These are phyloP conservation scores for Meda fulgida DNA, from an alignment of 2,797 vertebrate species.

Conservation along the genomic window DNA sequence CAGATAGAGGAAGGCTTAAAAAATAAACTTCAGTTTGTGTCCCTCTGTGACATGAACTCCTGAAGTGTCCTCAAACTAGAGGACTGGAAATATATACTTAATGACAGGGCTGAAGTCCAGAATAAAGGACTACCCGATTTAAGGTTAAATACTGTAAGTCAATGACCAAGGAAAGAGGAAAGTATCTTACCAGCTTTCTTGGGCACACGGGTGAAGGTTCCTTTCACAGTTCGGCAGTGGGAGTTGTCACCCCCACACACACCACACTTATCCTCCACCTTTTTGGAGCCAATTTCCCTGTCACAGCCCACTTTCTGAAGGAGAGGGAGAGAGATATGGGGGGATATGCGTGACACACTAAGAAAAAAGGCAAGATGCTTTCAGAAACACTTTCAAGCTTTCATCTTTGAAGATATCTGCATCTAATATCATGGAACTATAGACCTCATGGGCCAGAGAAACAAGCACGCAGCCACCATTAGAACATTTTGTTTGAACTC, in stretches of 20 bases:
- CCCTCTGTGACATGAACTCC: background rate
- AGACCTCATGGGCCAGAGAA: background rate
- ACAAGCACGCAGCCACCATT: background rate
- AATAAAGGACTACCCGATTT: background rate
- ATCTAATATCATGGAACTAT: background rate
- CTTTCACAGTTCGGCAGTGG: slow-evolving; percentile 94
- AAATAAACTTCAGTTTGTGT: background rate
- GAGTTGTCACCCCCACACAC: slow-evolving; percentile 96
- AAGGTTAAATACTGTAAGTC: background rate
- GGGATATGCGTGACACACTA: background rate
- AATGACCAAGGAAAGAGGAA: background rate
- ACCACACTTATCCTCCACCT: slow-evolving; percentile 94
- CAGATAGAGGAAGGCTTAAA: background rate
- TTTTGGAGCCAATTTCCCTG: slow-evolving; percentile 93
- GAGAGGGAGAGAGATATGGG: background rate
- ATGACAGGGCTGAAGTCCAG: background rate
- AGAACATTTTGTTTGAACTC: background rate
- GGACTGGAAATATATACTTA: slow-evolving; percentile 7
- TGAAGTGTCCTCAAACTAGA: background rate
- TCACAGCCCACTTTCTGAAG: slow-evolving; percentile 95
- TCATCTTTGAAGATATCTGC: background rate
- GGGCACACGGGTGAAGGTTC: slow-evolving; percentile 90
- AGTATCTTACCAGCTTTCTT: slow-evolving; percentile 91
- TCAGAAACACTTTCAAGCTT: slow-evolving; percentile 4
- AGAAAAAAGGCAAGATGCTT: background rate